Evolutionary conservation across 2,113 vertebrate species (phyloP), one percentile per base, ranked within the genome.

Genomic region (Pachyramphus minor): DNA sequence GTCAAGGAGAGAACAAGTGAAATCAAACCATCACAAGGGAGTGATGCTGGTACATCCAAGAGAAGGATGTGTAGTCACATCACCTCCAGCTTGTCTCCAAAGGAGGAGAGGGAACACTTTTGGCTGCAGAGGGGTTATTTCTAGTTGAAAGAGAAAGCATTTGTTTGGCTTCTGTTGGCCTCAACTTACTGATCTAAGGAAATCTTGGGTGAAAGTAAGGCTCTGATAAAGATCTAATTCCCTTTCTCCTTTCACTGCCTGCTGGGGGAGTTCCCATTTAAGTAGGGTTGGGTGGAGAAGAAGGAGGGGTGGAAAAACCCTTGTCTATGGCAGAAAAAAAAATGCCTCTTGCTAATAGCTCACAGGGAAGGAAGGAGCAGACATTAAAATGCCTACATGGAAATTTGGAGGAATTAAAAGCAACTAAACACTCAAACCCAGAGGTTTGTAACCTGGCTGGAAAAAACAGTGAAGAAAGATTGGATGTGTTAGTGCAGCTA

Each of bases 151-250:
- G 52, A 84, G 64, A 56, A 91, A 84, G 10, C 5, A 66, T 77
- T 74, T 59, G 2, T 67, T 91, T 73, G 58, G 23, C 56, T 96
- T 92, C 69, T 66, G 3, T 59, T 84, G 37, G 42, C 52, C 47
- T 69, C 45, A 76, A 31, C 59, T 60, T n/a, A 39, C 31, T 56
- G 62, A 67, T 87, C 87, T 91, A 74, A 69, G 59, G 72, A 85
- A 83, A 92, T 71, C 42, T 94, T 78, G 83, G 53, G 76, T 93
- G 90, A 93, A 91, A 91, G 39, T 39, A 71, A 71, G 60, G 28
- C 33, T 90, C 52, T 78, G 90, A 87, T 92, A 82, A 81, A 90
- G 79, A 84, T 87, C 73, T 91, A 77, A 92, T 81, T 86, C 68
- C 37, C n/a, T 60, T 80, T 73, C 59, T 74, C 74, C 58, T 93